Base-by-base conservation (phyloP, 1,140 invertebrate genomes). In the Polypedilum pembai region DNA sequence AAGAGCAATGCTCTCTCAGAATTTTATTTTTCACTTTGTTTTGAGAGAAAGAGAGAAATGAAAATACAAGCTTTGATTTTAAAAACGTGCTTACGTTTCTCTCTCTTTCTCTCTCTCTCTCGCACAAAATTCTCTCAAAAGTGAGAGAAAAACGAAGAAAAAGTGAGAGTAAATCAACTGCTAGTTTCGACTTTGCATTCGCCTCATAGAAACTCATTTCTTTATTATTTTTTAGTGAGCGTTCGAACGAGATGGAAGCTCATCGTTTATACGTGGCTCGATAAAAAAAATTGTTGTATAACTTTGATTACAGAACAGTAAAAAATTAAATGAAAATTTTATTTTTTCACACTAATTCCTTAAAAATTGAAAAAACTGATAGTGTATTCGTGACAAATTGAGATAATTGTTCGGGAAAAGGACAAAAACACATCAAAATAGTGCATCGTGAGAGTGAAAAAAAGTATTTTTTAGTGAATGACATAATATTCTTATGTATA, bases 301-400 rank as follows among this genome's bases (percentile, higher is more conserved):
- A 69, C 65, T 18, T 69, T 69, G 65, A 69, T 69, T 69, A 69
- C 65, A 69, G 65, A 69, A 69, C 65, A 69, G 65, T 21, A 69
- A 21, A 69, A 69, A 69, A 69, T 69, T 69, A 69, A 69, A 69
- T 69, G 65, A 69, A 69, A 69, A 69, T 69, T 69, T 69, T 69
- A 69, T 7, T 18, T 18, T 69, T 69, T 69, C 20, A 5, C 17
- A 69, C 7, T 8, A 18, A 69, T 18, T 69, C n/a, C 8, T 69
- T 20, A 69, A 69, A 21, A 18, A 69, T 69, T 21, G 7, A 10
- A 20, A 20, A 18, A 69, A 21, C 18, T 18, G 0, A 18, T 20
- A 69, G 7, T 21, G 20, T 10, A 18, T 21, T 8, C 12, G 17
- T 18, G 15, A 18, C n/a, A 21, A 18, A 69, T 69, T 1, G 7